Base-by-base conservation (phyloP, 2,797 vertebrate species). In the Sparidentex hasta region DNA sequence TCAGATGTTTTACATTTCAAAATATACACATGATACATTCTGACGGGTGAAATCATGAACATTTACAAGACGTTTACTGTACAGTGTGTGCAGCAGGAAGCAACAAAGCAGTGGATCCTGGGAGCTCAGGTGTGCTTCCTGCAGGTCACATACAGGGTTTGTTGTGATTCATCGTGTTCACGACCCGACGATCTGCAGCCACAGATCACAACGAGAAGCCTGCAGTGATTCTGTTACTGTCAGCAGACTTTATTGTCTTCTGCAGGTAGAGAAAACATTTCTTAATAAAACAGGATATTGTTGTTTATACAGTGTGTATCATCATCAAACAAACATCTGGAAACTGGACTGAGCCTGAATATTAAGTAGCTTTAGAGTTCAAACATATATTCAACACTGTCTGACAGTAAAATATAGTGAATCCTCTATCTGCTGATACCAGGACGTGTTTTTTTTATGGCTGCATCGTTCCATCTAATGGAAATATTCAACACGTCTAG, bases 1-100 rank as follows among this genome's bases (percentile, higher is more conserved):
- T 43, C n/a, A 80, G 88, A 33, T 33, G 33, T 33, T 33, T 89
- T 80, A 85, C 70, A 78, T 78, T 90, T 83, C 65, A 85, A 86
- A 88, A 92, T 90, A 84, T 89, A 92, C 85, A 93, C 8, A 62
- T 78, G 82, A 87, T 75, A 56, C 74, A 80, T 73, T 84, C 51
- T 86, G 56, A 79, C 52, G 65, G 38, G 16, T 64, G 54, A 50
- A 71, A 91, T 93, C 77, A 86, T 3, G 54, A 79, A 56, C 72
- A 93, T 91, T 88, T 91, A 92, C 86, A 92, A 27, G 43, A 82
- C 27, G 90, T 90, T 76, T 71, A 50, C 9, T 52, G 58, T 23
- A 38, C 43, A 44, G 43, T 33, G 33, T n/a, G 27, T 57, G 16
- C 47, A 66, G 27, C 51, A 71, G 51, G 43, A 74, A 70, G 67